A percentile compares a stretch with the other conserved stretches of the same genome.
Evolutionary conservation across 2,113 vertebrate species (phyloP).

Genomic region (Burhinus bistriatus): DNA sequence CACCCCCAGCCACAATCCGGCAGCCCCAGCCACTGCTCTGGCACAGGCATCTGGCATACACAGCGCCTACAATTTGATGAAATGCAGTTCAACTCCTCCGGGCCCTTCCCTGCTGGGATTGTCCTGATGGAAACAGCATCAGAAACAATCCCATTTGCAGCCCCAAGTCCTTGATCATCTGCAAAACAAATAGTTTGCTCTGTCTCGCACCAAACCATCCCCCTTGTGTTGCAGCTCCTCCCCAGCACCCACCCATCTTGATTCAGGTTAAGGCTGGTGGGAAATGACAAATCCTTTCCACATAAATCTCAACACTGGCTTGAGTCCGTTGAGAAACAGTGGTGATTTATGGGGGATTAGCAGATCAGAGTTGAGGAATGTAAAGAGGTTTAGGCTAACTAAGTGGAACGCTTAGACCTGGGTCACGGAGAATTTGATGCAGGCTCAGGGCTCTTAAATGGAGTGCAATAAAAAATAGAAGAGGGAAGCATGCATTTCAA

Average conservation of each 20-base stretch:
- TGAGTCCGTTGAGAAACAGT: conserved; percentile 33
- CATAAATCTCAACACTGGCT: conserved; percentile 51
- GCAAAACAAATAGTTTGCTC: not conserved
- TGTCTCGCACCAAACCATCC: not conserved
- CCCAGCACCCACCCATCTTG: not conserved
- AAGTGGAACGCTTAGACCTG: conserved; percentile 45
- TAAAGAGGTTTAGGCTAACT: conserved; percentile 69
- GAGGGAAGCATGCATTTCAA: not conserved
- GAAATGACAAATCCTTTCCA: conserved; percentile 69
- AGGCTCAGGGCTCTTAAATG: conserved; percentile 11
- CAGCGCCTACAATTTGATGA: fast-evolving
- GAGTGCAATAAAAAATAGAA: conserved; percentile 11
- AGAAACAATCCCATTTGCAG: fast-evolving
- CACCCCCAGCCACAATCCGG: fast-evolving
- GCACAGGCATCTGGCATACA: fast-evolving
- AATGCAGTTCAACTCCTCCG: not conserved
- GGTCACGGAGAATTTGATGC: conserved; percentile 51
- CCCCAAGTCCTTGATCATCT: not conserved
- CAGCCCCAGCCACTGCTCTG: not conserved
- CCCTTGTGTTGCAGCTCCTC: not conserved
- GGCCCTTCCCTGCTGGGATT: not conserved
- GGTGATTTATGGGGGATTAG: conserved; percentile 69
- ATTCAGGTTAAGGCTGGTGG: conserved; percentile 64
- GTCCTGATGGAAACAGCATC: not conserved
- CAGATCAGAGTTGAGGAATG: conserved; percentile 70